phyloP scores from a whole-genome alignment of 2,797 vertebrate species.

The Caiman crocodilus region DNA sequence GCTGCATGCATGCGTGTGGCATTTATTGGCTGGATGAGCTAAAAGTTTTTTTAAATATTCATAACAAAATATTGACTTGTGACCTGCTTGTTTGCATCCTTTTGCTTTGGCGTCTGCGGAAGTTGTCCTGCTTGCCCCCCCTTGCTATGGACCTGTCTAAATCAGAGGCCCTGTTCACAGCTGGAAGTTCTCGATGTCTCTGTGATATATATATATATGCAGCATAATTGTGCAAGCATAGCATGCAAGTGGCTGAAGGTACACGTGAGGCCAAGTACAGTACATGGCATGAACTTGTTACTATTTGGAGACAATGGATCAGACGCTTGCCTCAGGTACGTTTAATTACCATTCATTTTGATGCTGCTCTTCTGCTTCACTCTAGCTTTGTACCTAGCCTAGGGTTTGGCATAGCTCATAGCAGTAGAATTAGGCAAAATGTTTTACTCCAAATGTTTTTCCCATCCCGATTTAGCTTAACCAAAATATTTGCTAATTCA shows the following conservation, averaged over 20 bases:
- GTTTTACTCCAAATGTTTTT: no score
- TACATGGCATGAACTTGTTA: fast-evolving
- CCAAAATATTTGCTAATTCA: no score
- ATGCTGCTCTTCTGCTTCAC: background rate
- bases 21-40: no score
- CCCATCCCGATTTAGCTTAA: no score
- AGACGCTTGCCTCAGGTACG: background rate
- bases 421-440: background rate
- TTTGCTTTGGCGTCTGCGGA: no score
- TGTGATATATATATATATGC: background rate
- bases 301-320: background rate
- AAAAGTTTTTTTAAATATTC: no score
- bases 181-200: background rate
- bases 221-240: background rate
- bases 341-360: background rate
- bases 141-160: no score
- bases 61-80: no score
- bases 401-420: background rate
- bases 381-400: background rate
- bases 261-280: background rate
- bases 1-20: no score
- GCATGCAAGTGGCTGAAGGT: fast-evolving
- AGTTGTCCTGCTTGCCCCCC: no score
- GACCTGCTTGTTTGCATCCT: no score
- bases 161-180: background rate